Percentiles rank a stretch among this genome's conserved stretches.
phyloP scores from a whole-genome alignment of 2,797 vertebrate genomes.

The Falco biarmicus region DNA sequence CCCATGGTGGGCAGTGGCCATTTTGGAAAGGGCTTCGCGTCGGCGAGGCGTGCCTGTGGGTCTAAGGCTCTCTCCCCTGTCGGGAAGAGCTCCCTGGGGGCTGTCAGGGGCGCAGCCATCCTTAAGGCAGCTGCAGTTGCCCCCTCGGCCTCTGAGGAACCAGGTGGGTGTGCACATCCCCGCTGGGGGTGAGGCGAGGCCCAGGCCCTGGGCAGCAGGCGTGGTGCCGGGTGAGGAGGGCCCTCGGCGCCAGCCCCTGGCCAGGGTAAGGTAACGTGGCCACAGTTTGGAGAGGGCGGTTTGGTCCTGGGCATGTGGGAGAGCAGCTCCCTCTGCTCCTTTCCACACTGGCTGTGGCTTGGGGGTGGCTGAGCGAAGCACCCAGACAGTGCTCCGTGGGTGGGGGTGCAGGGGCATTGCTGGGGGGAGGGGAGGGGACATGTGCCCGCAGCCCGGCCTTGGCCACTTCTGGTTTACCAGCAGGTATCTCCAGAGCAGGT shows the following conservation, averaged over 20 bases:
- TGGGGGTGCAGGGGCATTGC: background rate
- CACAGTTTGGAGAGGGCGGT: rapidly evolving
- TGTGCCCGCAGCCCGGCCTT: background rate
- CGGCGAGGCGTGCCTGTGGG: rapidly evolving
- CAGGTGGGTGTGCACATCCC: background rate
- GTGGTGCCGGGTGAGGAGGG: too few species aligned
- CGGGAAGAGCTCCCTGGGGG: rapidly evolving
- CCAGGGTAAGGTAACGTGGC: rapidly evolving
- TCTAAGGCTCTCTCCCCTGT: too few species aligned
- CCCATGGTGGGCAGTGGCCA: background rate
- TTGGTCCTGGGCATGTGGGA: rapidly evolving
- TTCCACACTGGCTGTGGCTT: rapidly evolving
- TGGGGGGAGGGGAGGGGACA: background rate
- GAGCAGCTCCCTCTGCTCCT: background rate
- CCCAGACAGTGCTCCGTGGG: rapidly evolving
- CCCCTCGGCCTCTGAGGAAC: background rate
- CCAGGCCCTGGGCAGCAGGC: background rate
- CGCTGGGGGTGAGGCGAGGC: background rate
- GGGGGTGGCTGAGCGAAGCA: background rate
- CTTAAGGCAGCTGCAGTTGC: background rate
- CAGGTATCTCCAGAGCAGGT: background rate
- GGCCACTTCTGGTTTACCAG: background rate
- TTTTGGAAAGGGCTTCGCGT: background rate
- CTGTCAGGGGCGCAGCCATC: rapidly evolving
- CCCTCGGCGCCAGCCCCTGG: rapidly evolving